phyloP scores from a whole-genome alignment of 2,888 invertebrate species.

The Cheilosia vernalis region DNA sequence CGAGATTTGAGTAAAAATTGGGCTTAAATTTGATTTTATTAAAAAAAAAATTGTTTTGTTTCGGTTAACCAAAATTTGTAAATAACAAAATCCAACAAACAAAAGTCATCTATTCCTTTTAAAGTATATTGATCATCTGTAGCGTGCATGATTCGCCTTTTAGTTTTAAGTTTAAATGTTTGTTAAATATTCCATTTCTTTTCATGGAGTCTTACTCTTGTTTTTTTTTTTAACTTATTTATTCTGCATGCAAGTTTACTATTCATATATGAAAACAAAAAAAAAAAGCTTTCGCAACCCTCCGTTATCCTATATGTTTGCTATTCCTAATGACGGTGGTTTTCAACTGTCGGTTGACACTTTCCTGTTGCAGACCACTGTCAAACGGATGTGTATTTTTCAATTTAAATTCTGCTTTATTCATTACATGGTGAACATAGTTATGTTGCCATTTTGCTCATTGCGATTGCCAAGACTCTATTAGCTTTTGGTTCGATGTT shows the following conservation, averaged over 20 bases:
- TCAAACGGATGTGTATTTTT: no score
- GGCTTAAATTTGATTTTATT: slow-evolving; percentile 75
- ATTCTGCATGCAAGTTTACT: slow-evolving; percentile 34
- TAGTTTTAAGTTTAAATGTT: slow-evolving; percentile 3
- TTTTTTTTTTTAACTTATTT: slow-evolving; percentile 1
- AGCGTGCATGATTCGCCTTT: slow-evolving; percentile 44
- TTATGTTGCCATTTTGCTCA: no score
- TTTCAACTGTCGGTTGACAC: background rate
- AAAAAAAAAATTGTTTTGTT: slow-evolving; percentile 40
- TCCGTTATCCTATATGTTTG: background rate
- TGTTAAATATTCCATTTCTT: slow-evolving; percentile 26
- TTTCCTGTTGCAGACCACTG: background rate
- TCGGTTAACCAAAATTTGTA: slow-evolving; percentile 59
- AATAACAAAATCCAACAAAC: slow-evolving; percentile 42
- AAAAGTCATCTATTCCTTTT: slow-evolving; percentile 40
- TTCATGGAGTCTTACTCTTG: slow-evolving; percentile 22
- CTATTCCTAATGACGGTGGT: background rate
- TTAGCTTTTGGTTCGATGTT: no score
- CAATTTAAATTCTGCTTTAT: no score
- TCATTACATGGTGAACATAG: no score
- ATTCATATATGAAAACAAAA: background rate
- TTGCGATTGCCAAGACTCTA: no score
- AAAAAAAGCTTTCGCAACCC: slow-evolving; percentile 23
- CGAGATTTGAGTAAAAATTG: slow-evolving; percentile 72
- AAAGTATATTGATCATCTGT: slow-evolving; percentile 19